phyloP scores from a whole-genome alignment of 2,888 invertebrate species.

The Lithosia quadra region DNA sequence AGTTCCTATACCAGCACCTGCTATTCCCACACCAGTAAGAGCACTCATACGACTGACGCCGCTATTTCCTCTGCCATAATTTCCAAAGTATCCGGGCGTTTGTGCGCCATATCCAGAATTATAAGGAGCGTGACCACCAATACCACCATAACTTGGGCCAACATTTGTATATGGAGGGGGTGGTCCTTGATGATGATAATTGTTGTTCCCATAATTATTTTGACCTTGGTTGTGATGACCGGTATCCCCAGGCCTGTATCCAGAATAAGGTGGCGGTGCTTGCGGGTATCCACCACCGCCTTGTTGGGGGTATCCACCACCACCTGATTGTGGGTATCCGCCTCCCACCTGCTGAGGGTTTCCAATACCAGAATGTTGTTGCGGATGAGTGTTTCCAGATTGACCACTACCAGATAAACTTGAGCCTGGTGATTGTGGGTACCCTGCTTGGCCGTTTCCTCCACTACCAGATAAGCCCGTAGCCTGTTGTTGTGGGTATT shows the following conservation, averaged over 20 bases:
- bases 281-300: conserved; percentile 32
- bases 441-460: conserved; percentile 45
- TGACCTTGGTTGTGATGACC: conserved; percentile 46
- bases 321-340: conserved; percentile 16
- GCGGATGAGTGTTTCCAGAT: conserved; percentile 51
- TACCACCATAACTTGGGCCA: conserved; percentile 59
- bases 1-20: conserved; percentile 82
- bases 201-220: conserved; percentile 64
- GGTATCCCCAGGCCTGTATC: conserved; percentile 42
- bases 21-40: conserved; percentile 78
- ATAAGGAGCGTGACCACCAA: conserved; percentile 61
- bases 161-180: conserved; percentile 71
- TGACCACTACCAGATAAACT: conserved; percentile 44
- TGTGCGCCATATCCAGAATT: conserved; percentile 68
- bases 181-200: conserved; percentile 71
- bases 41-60: conserved; percentile 73
- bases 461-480: conserved; percentile 34
- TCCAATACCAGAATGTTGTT: conserved; percentile 52
- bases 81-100: conserved; percentile 79
- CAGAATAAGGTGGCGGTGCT: conserved; percentile 67
- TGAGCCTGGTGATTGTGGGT: conserved; percentile 54
- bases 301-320: conserved; percentile 44
- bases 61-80: conserved; percentile 70
- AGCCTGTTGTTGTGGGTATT: conserved; percentile 50
- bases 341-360: conserved; percentile 35